Evolutionary conservation across 1,140 invertebrate genomes (phyloP).

Genomic region (Anastrepha ludens): DNA sequence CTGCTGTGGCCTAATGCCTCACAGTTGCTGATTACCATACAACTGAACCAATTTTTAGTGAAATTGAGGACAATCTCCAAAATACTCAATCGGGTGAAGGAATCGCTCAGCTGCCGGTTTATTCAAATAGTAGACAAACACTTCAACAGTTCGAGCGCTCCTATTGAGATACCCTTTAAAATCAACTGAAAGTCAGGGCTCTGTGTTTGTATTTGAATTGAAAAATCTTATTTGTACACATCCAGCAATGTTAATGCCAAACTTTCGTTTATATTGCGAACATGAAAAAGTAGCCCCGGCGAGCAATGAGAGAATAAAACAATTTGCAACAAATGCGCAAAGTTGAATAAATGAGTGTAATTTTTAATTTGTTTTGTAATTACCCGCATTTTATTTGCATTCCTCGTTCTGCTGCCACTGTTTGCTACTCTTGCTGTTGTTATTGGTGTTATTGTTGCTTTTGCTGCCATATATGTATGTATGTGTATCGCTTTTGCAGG

Average conservation of each 20-base stretch:
- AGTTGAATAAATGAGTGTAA: slow-evolving; percentile 47
- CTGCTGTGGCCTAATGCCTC: too few relatives aligned
- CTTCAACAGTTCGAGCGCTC: too few relatives aligned
- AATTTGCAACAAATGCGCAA: slow-evolving; percentile 32
- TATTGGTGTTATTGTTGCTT: not conserved
- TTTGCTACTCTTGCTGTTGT: not conserved
- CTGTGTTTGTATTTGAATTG: too few relatives aligned
- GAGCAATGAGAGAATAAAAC: not conserved
- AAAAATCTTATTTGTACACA: not conserved
- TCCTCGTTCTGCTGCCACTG: not conserved
- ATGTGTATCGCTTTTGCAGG: not conserved
- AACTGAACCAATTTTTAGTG: too few relatives aligned
- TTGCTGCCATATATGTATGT: not conserved
- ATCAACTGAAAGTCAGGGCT: too few relatives aligned
- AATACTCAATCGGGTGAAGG: too few relatives aligned
- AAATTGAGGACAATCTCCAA: too few relatives aligned
- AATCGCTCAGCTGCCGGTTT: too few relatives aligned
- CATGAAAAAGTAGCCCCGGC: slow-evolving; percentile 18
- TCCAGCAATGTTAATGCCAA: slow-evolving; percentile 23
- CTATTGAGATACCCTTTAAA: too few relatives aligned
- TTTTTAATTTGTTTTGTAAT: slow-evolving; percentile 49
- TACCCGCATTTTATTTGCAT: slow-evolving; percentile 44
- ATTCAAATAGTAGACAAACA: too few relatives aligned
- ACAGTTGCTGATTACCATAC: too few relatives aligned
- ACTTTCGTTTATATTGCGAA: slow-evolving; percentile 22